Percentiles rank a stretch among this genome's conserved stretches.
Conservation (phyloP, 2,797 vertebrate species). For the Potorous gilbertii region DNA sequence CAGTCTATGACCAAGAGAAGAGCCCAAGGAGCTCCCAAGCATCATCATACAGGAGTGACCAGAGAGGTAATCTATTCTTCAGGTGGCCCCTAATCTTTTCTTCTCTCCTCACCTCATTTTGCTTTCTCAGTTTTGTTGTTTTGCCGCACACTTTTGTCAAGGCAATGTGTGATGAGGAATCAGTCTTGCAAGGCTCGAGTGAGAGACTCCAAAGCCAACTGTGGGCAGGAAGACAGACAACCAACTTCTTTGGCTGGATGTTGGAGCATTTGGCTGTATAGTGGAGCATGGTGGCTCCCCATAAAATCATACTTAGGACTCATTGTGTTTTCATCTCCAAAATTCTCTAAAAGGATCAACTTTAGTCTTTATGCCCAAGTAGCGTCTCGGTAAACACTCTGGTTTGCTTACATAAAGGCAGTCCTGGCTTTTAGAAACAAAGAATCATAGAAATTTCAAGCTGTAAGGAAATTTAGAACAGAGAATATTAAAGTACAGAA, state of each 20-base stretch:
- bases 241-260: background rate
- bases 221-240: background rate
- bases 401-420: background rate
- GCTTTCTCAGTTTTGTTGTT: background rate
- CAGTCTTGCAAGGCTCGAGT: background rate
- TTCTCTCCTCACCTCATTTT: background rate
- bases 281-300: background rate
- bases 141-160: background rate
- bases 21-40: background rate
- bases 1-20: background rate
- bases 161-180: background rate
- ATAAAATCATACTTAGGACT: background rate
- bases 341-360: background rate
- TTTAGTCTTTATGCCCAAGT: background rate
- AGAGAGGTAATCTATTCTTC: background rate
- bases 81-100: background rate
- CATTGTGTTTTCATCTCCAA: slow-evolving; percentile 4
- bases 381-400: background rate
- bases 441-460: background rate
- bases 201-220: background rate
- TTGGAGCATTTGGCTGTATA: background rate
- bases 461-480: background rate
- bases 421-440: background rate
- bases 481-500: background rate
- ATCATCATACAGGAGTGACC: background rate